Percentiles rank a stretch among this genome's conserved stretches.
Conservation (phyloP, 2,888 invertebrate species). For the Dioctria rufipes region DNA sequence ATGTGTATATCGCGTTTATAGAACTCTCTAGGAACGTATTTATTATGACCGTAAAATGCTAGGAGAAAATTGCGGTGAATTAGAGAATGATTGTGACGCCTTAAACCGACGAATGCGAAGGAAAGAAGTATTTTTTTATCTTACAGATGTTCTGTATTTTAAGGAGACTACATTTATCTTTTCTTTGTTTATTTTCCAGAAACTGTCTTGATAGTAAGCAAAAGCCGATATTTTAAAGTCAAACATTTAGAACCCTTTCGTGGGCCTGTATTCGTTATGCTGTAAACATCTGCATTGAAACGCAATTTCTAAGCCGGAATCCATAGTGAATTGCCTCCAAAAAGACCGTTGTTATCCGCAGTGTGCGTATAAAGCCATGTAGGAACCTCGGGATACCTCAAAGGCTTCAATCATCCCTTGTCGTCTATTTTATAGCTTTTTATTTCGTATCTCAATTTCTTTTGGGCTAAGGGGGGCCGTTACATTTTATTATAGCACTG, state of each 20-base stretch:
- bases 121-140: neutral
- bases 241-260: neutral
- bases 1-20: neutral
- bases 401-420: neutral
- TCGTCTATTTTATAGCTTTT: neutral
- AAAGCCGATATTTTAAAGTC: neutral
- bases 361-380: no score
- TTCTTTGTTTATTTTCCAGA: neutral
- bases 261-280: neutral
- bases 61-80: neutral
- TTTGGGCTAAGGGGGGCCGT: no score
- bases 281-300: constrained; percentile 3
- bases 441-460: neutral
- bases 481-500: no score
- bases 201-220: neutral
- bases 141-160: neutral
- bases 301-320: neutral
- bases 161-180: neutral
- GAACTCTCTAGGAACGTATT: neutral
- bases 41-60: neutral
- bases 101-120: neutral
- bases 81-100: neutral
- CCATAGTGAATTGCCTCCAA: neutral
- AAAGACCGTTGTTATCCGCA: neutral
- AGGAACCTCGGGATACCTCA: neutral